phyloP scores from a whole-genome alignment of 2,797 vertebrate species.

The Typhlichthys subterraneus region DNA sequence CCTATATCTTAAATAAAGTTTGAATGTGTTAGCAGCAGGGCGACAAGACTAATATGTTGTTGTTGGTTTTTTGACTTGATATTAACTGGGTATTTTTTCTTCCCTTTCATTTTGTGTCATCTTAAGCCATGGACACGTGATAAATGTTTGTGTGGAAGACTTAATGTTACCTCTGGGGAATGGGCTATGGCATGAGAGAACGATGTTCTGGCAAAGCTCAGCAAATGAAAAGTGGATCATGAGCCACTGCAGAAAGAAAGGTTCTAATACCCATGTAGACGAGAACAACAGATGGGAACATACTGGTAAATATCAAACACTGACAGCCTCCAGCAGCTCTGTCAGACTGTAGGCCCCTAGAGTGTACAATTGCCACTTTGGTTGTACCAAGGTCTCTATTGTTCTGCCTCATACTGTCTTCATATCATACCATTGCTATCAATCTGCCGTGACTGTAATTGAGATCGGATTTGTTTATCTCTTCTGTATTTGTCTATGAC shows the following conservation, averaged over 20 bases:
- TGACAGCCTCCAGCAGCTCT: slow-evolving; percentile 51
- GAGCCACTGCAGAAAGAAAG: slow-evolving; percentile 31
- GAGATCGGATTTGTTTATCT: background rate
- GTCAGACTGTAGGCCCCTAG: slow-evolving; percentile 40
- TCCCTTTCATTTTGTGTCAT: slow-evolving; percentile 13
- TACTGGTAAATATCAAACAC: slow-evolving; percentile 60
- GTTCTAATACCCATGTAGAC: slow-evolving; percentile 43
- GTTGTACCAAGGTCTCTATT: slow-evolving; percentile 29
- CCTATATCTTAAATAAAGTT: slow-evolving; percentile 40
- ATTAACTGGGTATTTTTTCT: slow-evolving; percentile 5
- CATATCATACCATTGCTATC: slow-evolving; percentile 14
- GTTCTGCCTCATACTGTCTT: slow-evolving; percentile 33
- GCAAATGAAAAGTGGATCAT: slow-evolving; percentile 44
- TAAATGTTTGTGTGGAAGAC: slow-evolving; percentile 33
- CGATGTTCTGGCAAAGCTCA: slow-evolving; percentile 36
- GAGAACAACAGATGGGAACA: slow-evolving; percentile 61
- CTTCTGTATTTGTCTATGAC: background rate
- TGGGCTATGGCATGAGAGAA: slow-evolving; percentile 32
- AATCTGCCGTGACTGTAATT: background rate
- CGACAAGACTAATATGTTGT: slow-evolving; percentile 9
- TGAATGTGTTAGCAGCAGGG: slow-evolving; percentile 32
- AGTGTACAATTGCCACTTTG: slow-evolving; percentile 38
- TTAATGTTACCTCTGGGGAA: slow-evolving; percentile 29
- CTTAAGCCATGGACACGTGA: slow-evolving; percentile 18
- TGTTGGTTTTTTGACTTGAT: background rate